Evolutionary conservation across 1,140 invertebrate species (phyloP), one percentile per base, ranked within the genome.

Genomic region (Diabrotica virgifera): DNA sequence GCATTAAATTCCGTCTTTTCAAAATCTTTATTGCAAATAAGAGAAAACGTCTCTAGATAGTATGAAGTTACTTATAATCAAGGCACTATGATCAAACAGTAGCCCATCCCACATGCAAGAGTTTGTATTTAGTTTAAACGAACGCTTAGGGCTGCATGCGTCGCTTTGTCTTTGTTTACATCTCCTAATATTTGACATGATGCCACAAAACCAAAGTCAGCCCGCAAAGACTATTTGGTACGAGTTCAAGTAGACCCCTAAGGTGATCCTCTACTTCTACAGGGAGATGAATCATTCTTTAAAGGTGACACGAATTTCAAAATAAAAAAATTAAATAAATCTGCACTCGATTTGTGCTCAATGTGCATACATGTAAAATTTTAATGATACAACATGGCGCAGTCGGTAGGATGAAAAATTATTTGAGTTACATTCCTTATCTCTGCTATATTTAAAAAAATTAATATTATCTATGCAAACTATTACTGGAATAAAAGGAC

Each of bases 161-260:
- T 72, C 64, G 61, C 70, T 72, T 72, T 72, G 70, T 72, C 70
- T 67, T 62, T 64, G 64, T 66, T 70, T 66, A 66, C 59, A 66
- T 70, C 55, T 62, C 53, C 60, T 62, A 59, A 65, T 73, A 67
- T 73, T 73, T 71, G 67, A 73, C 67, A 71, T 73, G 55, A 67
- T 71, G 68, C 72, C 72, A 65, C 72, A 71, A 71, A 65, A 14
- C 69, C 59, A 63, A 65, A 58, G 51, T 67, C 55, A 65, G 62
- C 62, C 63, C 64, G 57, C 65, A 67, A 64, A 62, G 62, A 65
- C 59, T 63, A 70, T 69, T 69, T 58, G 64, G 36, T 57, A 40
- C 36, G 36, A 57, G 36, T 57, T 57, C 36, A 57, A 57, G 55
- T 57, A 57, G 55, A 57, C 36, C 55, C 55, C 36, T 11, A 46